phyloP scores from a whole-genome alignment of 2,797 vertebrate genomes.

The Thaleichthys pacificus region DNA sequence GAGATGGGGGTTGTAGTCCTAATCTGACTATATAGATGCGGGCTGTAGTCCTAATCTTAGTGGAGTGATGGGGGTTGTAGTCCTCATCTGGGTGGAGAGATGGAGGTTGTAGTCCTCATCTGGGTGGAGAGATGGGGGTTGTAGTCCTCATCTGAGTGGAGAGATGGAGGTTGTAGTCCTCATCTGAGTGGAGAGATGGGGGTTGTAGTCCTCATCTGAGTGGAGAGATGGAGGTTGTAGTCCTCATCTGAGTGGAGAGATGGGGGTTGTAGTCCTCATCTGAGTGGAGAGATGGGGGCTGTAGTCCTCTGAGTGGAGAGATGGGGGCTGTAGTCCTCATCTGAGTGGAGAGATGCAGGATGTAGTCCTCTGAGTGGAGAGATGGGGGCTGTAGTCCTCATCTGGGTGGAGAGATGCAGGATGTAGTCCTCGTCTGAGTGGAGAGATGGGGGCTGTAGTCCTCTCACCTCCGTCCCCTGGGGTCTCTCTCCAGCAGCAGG shows the following conservation, averaged over 20 bases:
- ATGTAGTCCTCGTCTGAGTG: too few species aligned
- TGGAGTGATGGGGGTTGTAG: constrained; percentile 31
- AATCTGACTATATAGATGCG: constrained; percentile 38
- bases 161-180: constrained; percentile 29
- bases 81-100: neutral
- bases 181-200: neutral
- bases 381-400: constrained; percentile 7
- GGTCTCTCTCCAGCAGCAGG: constrained; percentile 72
- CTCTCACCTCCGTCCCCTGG: constrained; percentile 72
- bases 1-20: constrained; percentile 16
- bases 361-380: neutral
- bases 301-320: neutral
- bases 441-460: constrained; percentile 25
- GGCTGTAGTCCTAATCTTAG: neutral
- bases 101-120: constrained; percentile 27
- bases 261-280: neutral
- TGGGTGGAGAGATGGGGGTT: constrained; percentile 37
- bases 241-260: constrained; percentile 42
- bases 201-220: constrained; percentile 47
- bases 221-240: constrained; percentile 1
- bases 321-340: constrained; percentile 7
- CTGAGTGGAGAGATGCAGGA: constrained; percentile 43
- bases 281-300: constrained; percentile 9
- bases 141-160: neutral
- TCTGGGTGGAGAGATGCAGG: constrained; percentile 17